phyloP scores from a whole-genome alignment of 23 tunicate genomes.

The Pegea sp. region DNA sequence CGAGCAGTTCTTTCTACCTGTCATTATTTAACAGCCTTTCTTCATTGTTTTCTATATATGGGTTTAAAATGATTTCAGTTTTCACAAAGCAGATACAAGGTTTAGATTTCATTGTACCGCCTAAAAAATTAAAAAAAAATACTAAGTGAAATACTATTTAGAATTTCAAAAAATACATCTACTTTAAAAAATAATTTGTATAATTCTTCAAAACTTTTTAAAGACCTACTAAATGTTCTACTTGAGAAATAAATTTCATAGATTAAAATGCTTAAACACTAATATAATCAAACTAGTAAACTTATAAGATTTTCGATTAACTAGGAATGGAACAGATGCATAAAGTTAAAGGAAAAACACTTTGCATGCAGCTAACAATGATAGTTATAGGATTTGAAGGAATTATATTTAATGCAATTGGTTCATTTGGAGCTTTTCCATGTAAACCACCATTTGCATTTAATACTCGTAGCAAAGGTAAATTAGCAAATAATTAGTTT shows the following conservation, averaged over 20 bases:
- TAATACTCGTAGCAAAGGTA: conserved; percentile 52
- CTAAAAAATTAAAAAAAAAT: too few species aligned
- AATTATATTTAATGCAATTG: conserved; percentile 40
- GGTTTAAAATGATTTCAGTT: conserved; percentile 30
- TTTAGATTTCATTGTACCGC: too few species aligned
- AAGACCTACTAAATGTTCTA: too few species aligned
- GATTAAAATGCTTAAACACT: background rate
- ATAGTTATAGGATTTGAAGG: conserved; percentile 66
- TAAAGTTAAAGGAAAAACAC: conserved; percentile 57
- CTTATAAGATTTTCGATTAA: background rate
- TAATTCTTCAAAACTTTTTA: too few species aligned
- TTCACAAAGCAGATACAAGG: conserved; percentile 42
- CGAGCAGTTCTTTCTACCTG: conserved; percentile 28
- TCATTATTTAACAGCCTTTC: conserved; percentile 35
- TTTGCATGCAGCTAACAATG: conserved; percentile 43
- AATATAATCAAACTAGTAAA: background rate
- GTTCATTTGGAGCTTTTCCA: conserved; percentile 23
- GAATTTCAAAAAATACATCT: too few species aligned
- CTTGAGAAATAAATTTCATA: too few species aligned
- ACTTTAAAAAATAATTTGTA: too few species aligned
- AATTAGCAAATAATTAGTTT: background rate
- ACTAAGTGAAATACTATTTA: too few species aligned
- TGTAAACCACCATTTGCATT: conserved; percentile 57
- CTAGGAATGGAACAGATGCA: conserved; percentile 79
- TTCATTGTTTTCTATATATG: conserved; percentile 63